Evolutionary conservation across 2,888 invertebrate species (phyloP).

Genomic region (Tribolium freemani): DNA sequence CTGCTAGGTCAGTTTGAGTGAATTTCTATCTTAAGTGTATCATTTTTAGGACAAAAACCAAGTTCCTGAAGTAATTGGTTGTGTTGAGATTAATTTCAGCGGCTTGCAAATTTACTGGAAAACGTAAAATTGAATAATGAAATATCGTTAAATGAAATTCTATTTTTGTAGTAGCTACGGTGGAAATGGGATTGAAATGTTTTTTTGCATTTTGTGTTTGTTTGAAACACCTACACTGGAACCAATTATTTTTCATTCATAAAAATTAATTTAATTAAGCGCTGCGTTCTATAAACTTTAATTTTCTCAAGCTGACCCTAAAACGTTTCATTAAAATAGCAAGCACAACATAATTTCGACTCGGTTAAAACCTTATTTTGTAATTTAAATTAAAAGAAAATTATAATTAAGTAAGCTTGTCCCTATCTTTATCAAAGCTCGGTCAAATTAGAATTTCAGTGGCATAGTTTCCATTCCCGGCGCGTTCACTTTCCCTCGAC

Average conservation of each 20-base stretch:
- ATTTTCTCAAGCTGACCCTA: neutral
- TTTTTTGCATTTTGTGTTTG: no score
- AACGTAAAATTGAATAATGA: no score
- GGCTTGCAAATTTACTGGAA: no score
- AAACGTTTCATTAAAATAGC: neutral
- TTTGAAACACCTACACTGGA: no score
- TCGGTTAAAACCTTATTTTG: neutral
- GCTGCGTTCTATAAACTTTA: neutral
- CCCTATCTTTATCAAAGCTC: neutral
- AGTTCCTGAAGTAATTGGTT: neutral
- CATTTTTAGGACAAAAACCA: neutral
- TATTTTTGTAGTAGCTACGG: no score
- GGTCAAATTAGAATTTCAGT: neutral
- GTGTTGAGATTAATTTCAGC: no score
- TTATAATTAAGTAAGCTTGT: neutral
- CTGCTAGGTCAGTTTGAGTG: neutral
- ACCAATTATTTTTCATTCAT: no score
- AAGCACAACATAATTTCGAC: neutral
- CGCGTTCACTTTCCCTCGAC: neutral
- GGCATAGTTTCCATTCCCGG: neutral
- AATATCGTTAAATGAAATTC: no score
- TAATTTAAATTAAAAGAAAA: neutral
- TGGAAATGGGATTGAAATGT: no score
- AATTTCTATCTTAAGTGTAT: neutral
- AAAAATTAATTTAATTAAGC: neutral